phyloP scores from a whole-genome alignment of 1,140 invertebrate species.

The Drosophila ohnishii region DNA sequence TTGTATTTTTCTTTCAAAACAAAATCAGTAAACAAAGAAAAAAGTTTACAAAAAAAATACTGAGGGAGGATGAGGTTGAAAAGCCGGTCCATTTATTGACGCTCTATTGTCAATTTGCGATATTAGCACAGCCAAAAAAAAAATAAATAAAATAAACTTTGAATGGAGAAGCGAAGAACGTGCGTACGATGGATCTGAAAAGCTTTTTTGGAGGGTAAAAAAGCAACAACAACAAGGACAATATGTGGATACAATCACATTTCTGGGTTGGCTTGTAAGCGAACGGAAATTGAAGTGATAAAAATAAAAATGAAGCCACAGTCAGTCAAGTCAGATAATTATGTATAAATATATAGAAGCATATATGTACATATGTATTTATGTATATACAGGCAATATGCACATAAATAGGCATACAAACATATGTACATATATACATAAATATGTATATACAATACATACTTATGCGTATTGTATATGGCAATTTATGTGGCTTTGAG shows the following conservation, averaged over 20 bases:
- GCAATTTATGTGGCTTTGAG: conserved; percentile 46
- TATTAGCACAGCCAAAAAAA: conserved; percentile 46
- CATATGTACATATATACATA: conserved; percentile 4
- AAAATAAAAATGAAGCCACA: conserved; percentile 69
- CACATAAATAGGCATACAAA: conserved; percentile 8
- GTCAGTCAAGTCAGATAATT: conserved; percentile 42
- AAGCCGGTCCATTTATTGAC: conserved; percentile 64
- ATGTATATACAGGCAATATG: neutral
- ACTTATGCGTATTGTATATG: conserved; percentile 18
- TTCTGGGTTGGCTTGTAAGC: conserved; percentile 57
- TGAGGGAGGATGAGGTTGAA: conserved; percentile 10
- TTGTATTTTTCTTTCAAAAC: conserved; percentile 56
- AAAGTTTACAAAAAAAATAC: conserved; percentile 15
- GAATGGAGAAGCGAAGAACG: conserved; percentile 42
- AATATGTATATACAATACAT: neutral
- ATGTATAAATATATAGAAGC: conserved; percentile 33
- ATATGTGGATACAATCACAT: conserved; percentile 12
- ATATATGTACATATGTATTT: neutral
- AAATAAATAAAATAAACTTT: conserved; percentile 3
- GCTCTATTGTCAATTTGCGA: conserved; percentile 70
- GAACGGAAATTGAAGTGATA: conserved; percentile 75
- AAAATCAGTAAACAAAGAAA: conserved; percentile 49
- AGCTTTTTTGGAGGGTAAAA: conserved; percentile 37
- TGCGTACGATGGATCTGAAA: conserved; percentile 49
- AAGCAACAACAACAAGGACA: neutral